Evolutionary conservation across 2,113 vertebrate genomes (phyloP), one percentile per base, ranked within the genome.

Genomic region (Saccopteryx bilineata): DNA sequence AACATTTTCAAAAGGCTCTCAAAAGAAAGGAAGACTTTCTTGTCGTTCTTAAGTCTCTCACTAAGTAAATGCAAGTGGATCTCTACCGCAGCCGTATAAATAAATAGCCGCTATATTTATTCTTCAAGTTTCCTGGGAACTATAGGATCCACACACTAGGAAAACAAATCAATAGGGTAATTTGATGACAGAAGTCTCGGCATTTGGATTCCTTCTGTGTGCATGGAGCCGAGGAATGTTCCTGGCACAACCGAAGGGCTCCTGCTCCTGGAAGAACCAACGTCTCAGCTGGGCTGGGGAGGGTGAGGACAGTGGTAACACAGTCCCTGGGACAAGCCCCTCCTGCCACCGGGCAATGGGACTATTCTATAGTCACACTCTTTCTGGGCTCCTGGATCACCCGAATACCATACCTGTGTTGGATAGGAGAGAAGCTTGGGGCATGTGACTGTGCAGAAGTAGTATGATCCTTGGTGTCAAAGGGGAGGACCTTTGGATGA

Each of bases 101-200:
- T 63, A 94, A 82, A 39, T 87, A 80, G 11, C 24, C 19, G 58
- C 79, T 96, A 83, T 96, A 93, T 96, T 95, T 94, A 90, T 80
- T 93, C 83, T 93, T 93, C 31, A 90, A 12, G 33, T 93, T 83
- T 92, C 74, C 80, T 83, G 71, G 75, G 65, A 96, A 96, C 65
- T 48, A 56, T 39, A 66, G 24, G 66, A 88, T 79, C 28, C 5
- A 68, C 52, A 71, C 17, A 83, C 19, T 76, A 68, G 69, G 88
- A 96, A 94, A 95, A 96, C 60, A 93, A 80, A 71, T 78, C 68
- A 72, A 58, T 54, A 19, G 28, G 24, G 50, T 65, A 65, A 84
- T 52, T 46, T 79, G 52, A 95, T 60, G 74, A 48, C 63, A 74
- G 61, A 87, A 33, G 58, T n/a, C 31, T 12, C 48, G 19, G 61